Conservation (phyloP, 2,113 vertebrate species). For the Xiphophorus couchianus region DNA sequence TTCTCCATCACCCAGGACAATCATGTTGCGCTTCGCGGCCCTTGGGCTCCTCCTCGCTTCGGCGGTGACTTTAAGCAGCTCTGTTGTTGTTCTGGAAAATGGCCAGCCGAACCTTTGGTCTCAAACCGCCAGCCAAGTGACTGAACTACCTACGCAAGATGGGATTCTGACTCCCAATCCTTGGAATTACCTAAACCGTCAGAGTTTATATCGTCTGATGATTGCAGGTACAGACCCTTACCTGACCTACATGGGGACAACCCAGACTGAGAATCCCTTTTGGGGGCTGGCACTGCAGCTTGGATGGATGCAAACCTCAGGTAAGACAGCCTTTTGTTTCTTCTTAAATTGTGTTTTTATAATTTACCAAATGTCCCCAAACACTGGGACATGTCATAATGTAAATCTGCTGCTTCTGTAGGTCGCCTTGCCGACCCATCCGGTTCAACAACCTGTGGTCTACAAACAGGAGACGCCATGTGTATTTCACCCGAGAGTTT, state of each 20-base stretch:
- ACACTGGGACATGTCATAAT: not conserved
- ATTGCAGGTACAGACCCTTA: constrained; percentile 78
- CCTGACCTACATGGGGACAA: constrained; percentile 76
- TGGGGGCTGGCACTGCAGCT: constrained; percentile 88
- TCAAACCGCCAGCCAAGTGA: constrained; percentile 56
- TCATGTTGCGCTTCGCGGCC: constrained; percentile 20
- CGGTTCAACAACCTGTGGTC: constrained; percentile 57
- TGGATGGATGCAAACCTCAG: constrained; percentile 87
- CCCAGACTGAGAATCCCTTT: constrained; percentile 77
- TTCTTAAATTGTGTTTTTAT: not conserved
- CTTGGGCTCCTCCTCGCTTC: constrained; percentile 48
- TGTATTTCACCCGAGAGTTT: constrained; percentile 76
- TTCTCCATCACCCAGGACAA: constrained; percentile 5
- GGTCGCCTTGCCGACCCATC: constrained; percentile 74
- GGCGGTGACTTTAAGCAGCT: constrained; percentile 38
- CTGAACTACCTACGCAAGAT: constrained; percentile 62
- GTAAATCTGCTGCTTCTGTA: constrained; percentile 17
- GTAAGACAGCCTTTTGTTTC: constrained; percentile 55
- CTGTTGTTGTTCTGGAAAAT: constrained; percentile 57
- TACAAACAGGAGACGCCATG: constrained; percentile 51
- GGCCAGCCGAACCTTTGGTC: constrained; percentile 81
- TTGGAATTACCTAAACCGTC: constrained; percentile 82
- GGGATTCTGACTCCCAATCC: constrained; percentile 73
- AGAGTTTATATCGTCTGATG: constrained; percentile 84
- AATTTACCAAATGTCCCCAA: not conserved